Conservation (phyloP, 2,888 invertebrate genomes). For the Sericinus montela region DNA sequence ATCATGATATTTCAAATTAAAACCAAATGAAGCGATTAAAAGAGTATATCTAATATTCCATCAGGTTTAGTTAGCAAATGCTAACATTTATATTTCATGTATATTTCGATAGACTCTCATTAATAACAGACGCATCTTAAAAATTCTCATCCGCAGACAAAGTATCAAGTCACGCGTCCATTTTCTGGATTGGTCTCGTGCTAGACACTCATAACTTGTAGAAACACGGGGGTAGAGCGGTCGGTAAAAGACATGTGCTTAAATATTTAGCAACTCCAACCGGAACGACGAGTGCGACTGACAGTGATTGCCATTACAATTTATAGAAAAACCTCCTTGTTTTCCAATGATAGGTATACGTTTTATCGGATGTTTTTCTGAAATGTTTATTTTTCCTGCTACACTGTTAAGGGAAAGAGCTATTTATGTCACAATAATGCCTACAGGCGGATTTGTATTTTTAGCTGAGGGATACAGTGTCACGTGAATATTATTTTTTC, state of each 20-base stretch:
- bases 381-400: conserved; percentile 12
- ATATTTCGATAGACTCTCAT: background rate
- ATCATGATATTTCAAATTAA: no score
- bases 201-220: conserved; percentile 19
- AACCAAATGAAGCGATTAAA: no score
- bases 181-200: conserved; percentile 16
- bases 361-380: conserved; percentile 9
- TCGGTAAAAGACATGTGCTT: conserved; percentile 41
- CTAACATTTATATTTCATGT: background rate
- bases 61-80: no score
- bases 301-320: conserved; percentile 58
- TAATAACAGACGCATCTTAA: background rate
- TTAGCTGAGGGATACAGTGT: no score
- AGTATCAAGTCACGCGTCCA: conserved; percentile 10
- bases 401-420: conserved; percentile 1
- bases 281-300: conserved; percentile 43
- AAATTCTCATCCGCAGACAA: background rate
- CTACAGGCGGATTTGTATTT: background rate
- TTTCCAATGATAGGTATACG: conserved; percentile 20
- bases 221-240: conserved; percentile 26
- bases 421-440: background rate
- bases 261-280: conserved; percentile 51
- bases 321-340: conserved; percentile 32
- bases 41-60: no score
- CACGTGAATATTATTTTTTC: no score